A percentile compares a stretch with the other conserved stretches of the same genome.
Conservation (phyloP, 2,888 invertebrate genomes). For the Hirtodrosophila cameraria region DNA sequence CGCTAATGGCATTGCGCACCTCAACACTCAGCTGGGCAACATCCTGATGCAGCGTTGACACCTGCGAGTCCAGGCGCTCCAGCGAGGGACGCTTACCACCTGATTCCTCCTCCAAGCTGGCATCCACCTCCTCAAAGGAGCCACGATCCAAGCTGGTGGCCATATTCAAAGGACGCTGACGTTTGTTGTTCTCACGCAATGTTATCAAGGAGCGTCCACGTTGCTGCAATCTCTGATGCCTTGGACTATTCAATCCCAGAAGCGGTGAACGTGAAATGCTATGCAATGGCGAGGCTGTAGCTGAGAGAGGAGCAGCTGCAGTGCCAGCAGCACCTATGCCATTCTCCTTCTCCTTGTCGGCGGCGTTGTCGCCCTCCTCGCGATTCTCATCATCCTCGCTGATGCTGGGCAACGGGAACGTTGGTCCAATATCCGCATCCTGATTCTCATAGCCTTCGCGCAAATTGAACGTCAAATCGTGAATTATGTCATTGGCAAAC, state of each 20-base stretch:
- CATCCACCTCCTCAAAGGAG: constrained; percentile 69
- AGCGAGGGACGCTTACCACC: constrained; percentile 83
- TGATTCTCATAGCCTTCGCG: constrained; percentile 96
- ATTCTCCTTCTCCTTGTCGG: constrained; percentile 97
- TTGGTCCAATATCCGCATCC: constrained; percentile 84
- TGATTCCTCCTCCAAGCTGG: constrained; percentile 70
- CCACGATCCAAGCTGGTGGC: constrained; percentile 84
- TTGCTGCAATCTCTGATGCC: constrained; percentile 83
- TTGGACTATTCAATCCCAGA: constrained; percentile 78
- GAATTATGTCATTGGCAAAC: constrained; percentile 96
- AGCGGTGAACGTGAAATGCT: constrained; percentile 79
- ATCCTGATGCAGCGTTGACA: constrained; percentile 92
- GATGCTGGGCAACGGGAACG: constrained; percentile 92
- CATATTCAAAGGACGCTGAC: constrained; percentile 87
- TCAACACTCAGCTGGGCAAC: constrained; percentile 93
- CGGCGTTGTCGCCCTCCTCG: constrained; percentile 92
- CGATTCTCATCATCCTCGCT: constrained; percentile 97
- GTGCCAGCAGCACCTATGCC: constrained; percentile 88
- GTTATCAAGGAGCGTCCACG: constrained; percentile 84
- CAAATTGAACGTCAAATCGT: constrained; percentile 97
- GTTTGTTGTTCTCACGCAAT: constrained; percentile 88
- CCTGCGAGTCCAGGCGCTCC: constrained; percentile 92
- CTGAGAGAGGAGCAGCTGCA: constrained; percentile 85
- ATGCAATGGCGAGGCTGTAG: constrained; percentile 85
- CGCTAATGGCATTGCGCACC: constrained; percentile 93